Evolutionary conservation across 2,113 vertebrate genomes (phyloP), one percentile per base, ranked within the genome.

Genomic region (Hippocampus guttulatus): DNA sequence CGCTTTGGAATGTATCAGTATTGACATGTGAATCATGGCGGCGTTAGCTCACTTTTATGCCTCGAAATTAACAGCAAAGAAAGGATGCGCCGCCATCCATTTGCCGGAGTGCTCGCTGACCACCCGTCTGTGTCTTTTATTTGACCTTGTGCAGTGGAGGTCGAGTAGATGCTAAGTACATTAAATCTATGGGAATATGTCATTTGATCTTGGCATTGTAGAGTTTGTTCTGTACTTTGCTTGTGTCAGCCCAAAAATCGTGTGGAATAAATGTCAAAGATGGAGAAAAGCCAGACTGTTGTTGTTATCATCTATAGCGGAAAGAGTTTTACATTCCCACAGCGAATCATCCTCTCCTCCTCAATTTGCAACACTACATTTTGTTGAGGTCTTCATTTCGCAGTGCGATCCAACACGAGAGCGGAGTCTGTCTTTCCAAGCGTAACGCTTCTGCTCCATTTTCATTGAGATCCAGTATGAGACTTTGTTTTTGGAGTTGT

Each of bases 21-120:
- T 93, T 90, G 92, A 88, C 91, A 90, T 89, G 70, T 87, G 77
- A 88, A 91, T 92, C 89, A 91, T 90, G 82, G 79, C 84, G 84
- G 84, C 86, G 80, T 38, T 81, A 82, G 82, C 84, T 81, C 15
- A 69, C 81, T 81, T 81, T 90, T 88, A 91, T 90, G 85, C 85
- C 75, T 81, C 69, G 80, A 85, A 92, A 88, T 86, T 84, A 86
- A 84, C 84, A 73, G 84, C 82, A 85, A 78, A 83, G 82, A 80
- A 74, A 76, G 77, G 62, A 70, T 65, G 74, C n/a, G 1, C 64
- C 75, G 79, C 21, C 41, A 79, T 85, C 69, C 80, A 60, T 80
- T 68, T 84, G 83, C 77, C 75, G 58, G 76, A 69, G 58, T 74
- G 81, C 78, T 84, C 81, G 52, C 86, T 87, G 86, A 82, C 47